Evolutionary conservation across 2,113 vertebrate species (phyloP).

Genomic region (Nannospalax galili): DNA sequence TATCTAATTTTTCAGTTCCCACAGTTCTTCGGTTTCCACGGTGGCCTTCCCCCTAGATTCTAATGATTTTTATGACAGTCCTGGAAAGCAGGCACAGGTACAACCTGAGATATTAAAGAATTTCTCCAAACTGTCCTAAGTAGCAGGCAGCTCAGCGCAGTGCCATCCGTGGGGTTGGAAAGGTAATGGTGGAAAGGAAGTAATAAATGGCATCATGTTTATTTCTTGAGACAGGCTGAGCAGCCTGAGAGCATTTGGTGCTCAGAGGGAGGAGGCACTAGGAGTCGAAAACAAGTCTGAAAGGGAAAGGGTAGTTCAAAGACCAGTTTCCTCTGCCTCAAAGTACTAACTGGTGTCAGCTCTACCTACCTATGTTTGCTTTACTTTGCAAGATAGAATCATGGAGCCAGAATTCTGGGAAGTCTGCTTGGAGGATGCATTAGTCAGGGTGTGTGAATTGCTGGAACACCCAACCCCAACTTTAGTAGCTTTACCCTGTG

Average conservation of each 20-base stretch:
- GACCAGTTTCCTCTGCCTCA: constrained; percentile 67
- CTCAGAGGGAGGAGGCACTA: constrained; percentile 77
- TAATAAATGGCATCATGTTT: not conserved
- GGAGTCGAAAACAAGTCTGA: constrained; percentile 78
- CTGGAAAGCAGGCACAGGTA: not conserved
- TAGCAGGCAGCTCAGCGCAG: not conserved
- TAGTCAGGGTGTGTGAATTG: constrained; percentile 65
- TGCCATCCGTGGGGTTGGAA: not conserved
- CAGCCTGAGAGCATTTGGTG: constrained; percentile 80
- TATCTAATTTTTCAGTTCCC: not conserved
- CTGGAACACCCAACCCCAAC: constrained; percentile 55
- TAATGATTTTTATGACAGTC: not conserved
- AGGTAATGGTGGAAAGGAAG: constrained; percentile 11
- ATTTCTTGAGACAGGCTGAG: constrained; percentile 76
- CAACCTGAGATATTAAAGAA: not conserved
- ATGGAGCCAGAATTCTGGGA: constrained; percentile 66
- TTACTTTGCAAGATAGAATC: constrained; percentile 64
- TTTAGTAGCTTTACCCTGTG: not conserved
- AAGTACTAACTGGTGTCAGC: constrained; percentile 67
- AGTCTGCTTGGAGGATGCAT: constrained; percentile 74
- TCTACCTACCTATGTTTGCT: constrained; percentile 74
- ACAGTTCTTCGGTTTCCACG: not conserved
- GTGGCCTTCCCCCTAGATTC: not conserved
- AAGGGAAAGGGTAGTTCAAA: constrained; percentile 77
- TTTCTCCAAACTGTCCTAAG: not conserved